Base-by-base conservation (phyloP, 2,797 vertebrate species). In the Syngnathus acus region DNA sequence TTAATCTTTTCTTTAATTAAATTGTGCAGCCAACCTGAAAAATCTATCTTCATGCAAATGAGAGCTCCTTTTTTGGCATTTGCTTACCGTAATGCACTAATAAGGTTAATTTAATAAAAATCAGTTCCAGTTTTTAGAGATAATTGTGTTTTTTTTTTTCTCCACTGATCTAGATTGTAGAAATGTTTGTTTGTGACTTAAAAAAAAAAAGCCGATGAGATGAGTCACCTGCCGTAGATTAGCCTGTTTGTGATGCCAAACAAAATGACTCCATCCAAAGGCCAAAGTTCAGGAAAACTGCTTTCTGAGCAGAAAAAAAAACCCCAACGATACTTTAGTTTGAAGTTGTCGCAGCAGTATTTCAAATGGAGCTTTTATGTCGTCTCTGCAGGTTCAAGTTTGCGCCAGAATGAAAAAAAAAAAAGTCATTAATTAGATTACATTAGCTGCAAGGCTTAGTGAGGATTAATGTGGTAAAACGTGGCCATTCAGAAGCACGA, bases 1-100 rank as follows among this genome's bases (percentile, higher is more conserved):
- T 97, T 99, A 99, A 98, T 99, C 95, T 98, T 97, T 99, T 97
- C 96, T 98, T 98, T 99, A 99, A 99, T 98, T 98, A 99, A 99
- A 98, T 97, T 96, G 97, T 95, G 96, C 97, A 99, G 95, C 94
- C 95, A 96, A 97, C 96, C 95, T 98, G 95, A 99, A 99, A 99
- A 99, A 99, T 98, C 96, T 96, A 98, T 99, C 97, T 99, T 98
- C 95, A 99, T 98, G 97, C 95, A 98, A 98, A 98, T 98, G 95
- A 98, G 95, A 93, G 93, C 92, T 89, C 86, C 83, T 94, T 89
- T 92, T 97, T 97, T 98, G 95, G 94, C 95, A 98, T 98, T 98
- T 96, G 89, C 94, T 97, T 97, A 97, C 94, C 94, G 95, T 97
- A 96, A 98, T 98, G 95, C 94, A 98, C 95, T 98, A 98, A 98